These are phyloP conservation scores for Zelleria hepariella DNA, from an alignment of 2,888 invertebrate species.

Conservation along the genomic window DNA sequence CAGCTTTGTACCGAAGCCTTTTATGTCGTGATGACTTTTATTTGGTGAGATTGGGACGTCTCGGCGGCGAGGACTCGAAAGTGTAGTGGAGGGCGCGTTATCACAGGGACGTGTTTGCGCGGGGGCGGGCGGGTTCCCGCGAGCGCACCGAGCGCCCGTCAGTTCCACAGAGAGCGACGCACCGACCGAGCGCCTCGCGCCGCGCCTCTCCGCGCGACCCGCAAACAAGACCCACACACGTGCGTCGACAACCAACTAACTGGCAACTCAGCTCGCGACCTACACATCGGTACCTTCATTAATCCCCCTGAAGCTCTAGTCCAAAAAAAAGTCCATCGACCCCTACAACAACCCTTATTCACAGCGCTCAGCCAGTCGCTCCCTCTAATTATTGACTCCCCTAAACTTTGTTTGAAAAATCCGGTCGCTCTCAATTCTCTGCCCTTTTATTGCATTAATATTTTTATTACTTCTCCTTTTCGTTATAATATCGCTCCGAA, in stretches of 20 bases:
- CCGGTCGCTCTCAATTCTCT: conserved; percentile 42
- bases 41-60: conserved; percentile 37
- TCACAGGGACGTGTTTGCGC: conserved; percentile 39
- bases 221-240: conserved; percentile 25
- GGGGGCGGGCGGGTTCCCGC: conserved; percentile 55
- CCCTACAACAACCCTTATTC: conserved; percentile 66
- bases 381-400: conserved; percentile 70
- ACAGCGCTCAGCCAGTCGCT: conserved; percentile 55
- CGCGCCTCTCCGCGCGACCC: conserved; percentile 16
- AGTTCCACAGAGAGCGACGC: conserved; percentile 58
- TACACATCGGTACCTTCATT: not conserved
- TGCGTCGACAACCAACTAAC: conserved; percentile 17
- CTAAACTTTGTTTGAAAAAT: conserved; percentile 58
- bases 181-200: conserved; percentile 58
- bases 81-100: conserved; percentile 29
- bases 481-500: conserved; percentile 24
- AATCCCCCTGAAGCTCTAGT: conserved; percentile 7
- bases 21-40: conserved; percentile 44
- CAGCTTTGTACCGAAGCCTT: conserved; percentile 28
- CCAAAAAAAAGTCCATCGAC: conserved; percentile 57
- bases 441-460: conserved; percentile 50
- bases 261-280: not conserved
- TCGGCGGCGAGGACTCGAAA: conserved; percentile 13
- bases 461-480: conserved; percentile 45
- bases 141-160: conserved; percentile 45